A percentile compares a stretch with the other conserved stretches of the same genome.
Evolutionary conservation across 1,140 invertebrate genomes (phyloP).

Genomic region (Drosophila quadrilineata): DNA sequence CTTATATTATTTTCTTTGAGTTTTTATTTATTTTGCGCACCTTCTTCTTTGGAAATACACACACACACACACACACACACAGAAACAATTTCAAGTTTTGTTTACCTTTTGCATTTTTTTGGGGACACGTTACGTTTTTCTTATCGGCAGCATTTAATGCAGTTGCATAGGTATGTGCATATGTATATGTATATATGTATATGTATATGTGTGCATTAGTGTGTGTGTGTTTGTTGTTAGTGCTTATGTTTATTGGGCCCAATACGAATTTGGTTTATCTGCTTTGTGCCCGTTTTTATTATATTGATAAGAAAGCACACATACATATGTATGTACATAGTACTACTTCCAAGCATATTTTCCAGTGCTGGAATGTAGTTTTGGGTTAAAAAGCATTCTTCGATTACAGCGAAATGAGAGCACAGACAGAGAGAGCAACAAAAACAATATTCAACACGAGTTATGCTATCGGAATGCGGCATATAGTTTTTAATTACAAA

Average conservation of each 20-base stretch:
- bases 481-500: conserved; percentile 10
- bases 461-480: not conserved
- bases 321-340: conserved; percentile 32
- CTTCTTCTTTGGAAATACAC: too few relatives aligned
- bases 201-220: conserved; percentile 58
- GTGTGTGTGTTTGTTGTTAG: conserved; percentile 11
- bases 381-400: not conserved
- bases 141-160: conserved; percentile 56
- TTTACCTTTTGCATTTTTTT: conserved; percentile 19
- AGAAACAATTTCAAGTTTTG: conserved; percentile 17
- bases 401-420: conserved; percentile 29
- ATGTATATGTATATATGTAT: too few relatives aligned
- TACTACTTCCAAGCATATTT: too few relatives aligned
- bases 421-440: too few relatives aligned
- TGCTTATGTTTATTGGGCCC: conserved; percentile 33
- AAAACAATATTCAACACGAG: conserved; percentile 1
- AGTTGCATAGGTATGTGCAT: too few relatives aligned
- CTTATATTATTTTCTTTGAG: conserved; percentile 45
- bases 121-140: not conserved
- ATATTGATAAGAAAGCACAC: conserved; percentile 53
- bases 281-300: conserved; percentile 8
- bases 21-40: conserved; percentile 40
- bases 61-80: too few relatives aligned
- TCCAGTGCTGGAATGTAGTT: conserved; percentile 21
- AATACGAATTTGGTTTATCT: conserved; percentile 51